Conservation (phyloP, 1,140 invertebrate species). For the Carposina sasakii region DNA sequence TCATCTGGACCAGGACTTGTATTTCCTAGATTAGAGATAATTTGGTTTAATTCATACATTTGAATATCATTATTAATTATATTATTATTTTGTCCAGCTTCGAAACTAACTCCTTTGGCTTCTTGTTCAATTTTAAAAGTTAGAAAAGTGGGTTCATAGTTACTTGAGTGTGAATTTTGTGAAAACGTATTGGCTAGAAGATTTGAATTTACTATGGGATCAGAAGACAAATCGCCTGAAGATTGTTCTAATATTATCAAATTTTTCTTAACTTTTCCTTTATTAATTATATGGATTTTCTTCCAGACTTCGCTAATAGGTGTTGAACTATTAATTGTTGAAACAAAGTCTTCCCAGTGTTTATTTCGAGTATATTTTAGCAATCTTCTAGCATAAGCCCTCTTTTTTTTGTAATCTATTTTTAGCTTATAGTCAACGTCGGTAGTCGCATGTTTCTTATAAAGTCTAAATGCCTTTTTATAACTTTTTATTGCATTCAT, state of each 20-base stretch:
- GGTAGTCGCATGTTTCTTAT: slow-evolving; percentile 35
- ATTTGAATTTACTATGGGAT: slow-evolving; percentile 24
- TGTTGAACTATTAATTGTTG: slow-evolving; percentile 21
- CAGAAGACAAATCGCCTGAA: no score
- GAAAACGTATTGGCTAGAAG: slow-evolving; percentile 29
- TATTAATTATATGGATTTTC: slow-evolving; percentile 22
- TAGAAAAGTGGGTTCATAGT: slow-evolving; percentile 29
- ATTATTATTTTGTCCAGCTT: slow-evolving; percentile 17
- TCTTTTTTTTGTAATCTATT: slow-evolving; percentile 28
- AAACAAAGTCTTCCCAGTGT: slow-evolving; percentile 21
- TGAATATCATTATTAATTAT: slow-evolving; percentile 20
- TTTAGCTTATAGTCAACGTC: no score
- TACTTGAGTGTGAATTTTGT: slow-evolving; percentile 31
- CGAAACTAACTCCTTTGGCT: slow-evolving; percentile 5
- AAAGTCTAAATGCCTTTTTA: slow-evolving; percentile 34
- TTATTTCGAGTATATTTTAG: slow-evolving; percentile 28
- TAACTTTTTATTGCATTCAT: slow-evolving; percentile 25
- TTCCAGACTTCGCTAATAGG: slow-evolving; percentile 19
- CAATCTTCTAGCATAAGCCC: slow-evolving; percentile 26
- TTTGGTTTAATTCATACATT: slow-evolving; percentile 15
- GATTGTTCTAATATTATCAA: no score
- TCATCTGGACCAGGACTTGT: slow-evolving; percentile 23
- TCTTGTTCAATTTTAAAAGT: slow-evolving; percentile 21
- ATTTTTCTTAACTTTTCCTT: no score
- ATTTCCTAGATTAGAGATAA: slow-evolving; percentile 16